Base-by-base conservation (phyloP, 2,113 vertebrate genomes). In the Zootoca vivipara region DNA sequence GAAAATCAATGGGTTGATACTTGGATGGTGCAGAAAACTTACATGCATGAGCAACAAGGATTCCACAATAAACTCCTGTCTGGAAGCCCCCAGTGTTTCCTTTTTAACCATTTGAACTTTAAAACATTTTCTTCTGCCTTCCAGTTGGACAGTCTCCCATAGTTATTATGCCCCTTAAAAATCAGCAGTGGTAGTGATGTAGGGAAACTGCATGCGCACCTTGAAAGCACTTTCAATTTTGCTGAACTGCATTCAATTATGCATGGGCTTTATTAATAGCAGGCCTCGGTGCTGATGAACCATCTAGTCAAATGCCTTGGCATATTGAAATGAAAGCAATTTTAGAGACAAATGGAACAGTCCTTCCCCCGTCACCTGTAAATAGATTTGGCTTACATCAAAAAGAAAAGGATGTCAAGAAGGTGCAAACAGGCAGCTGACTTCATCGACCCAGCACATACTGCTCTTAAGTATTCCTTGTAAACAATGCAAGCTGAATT, bases 241-340 rank as follows among this genome's bases (percentile, higher is more conserved):
- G 70, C 74, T 64, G 79, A 90, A 85, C 86, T 90, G 38, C 82
- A 92, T 62, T 88, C 77, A 93, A 18, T 93, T 95, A 82, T 40
- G 78, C 24, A 56, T 2, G 35, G 40, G 73, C 91, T 86, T 93
- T 83, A 93, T 91, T 93, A 91, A 90, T 72, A 86, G 64, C 72
- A 92, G 85, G 82, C 9, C 28, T 83, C 46, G 77, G 16, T 72
- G 75, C 89, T 93, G 84, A 93, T 94, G 72, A 88, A 72, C 40
- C 74, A 87, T 38, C 78, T 24, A 52, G 73, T 87, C 1, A 20
- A 91, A 4, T 62, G 83, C 26, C 52, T 92, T 92, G 82, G 91
- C 83, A 90, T 86, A 90, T 83, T 90, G 87, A 93, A 93, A 90
- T 88, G 88, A 90, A 94, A 89, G 24, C 65, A 92, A 72, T 72